These are phyloP conservation scores for Lordiphosa clarofinis DNA, from an alignment of 1,140 invertebrate genomes.

Conservation along the genomic window DNA sequence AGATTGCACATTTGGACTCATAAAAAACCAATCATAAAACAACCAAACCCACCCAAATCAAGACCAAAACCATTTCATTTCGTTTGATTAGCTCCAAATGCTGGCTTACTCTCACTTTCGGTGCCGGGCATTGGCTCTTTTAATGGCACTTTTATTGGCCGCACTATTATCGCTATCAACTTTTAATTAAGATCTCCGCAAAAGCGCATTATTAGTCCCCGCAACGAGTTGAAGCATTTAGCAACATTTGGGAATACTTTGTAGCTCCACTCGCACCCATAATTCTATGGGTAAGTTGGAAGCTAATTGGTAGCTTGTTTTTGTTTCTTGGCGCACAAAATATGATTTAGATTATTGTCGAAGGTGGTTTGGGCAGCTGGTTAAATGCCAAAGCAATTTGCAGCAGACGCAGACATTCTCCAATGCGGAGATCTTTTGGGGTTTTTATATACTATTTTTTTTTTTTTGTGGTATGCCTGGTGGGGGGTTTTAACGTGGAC, in stretches of 20 bases:
- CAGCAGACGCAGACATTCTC: conserved; percentile 45
- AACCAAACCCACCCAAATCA: conserved; percentile 15
- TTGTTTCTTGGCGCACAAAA: conserved; percentile 16
- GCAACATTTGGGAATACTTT: conserved; percentile 59
- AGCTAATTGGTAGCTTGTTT: conserved; percentile 71
- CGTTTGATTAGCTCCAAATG: neutral
- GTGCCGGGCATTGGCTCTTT: neutral
- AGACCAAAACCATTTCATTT: conserved; percentile 21
- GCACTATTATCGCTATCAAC: conserved; percentile 57
- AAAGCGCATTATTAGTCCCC: conserved; percentile 15
- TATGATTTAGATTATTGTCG: conserved; percentile 58
- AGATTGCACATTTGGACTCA: conserved; percentile 36
- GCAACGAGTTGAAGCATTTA: conserved; percentile 39
- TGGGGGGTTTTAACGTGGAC: conserved; percentile 5
- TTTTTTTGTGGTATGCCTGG: too few relatives aligned
- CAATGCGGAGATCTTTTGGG: conserved; percentile 3
- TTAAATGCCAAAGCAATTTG: conserved; percentile 72
- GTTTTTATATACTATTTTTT: neutral
- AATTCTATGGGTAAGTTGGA: conserved; percentile 73
- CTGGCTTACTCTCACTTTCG: conserved; percentile 43
- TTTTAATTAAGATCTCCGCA: conserved; percentile 72
- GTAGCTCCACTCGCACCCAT: conserved; percentile 49
- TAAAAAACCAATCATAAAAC: conserved; percentile 35
- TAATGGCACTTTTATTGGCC: conserved; percentile 51
- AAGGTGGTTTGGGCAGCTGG: conserved; percentile 18